Evolutionary conservation across 2,797 vertebrate species (phyloP).

Genomic region (Sternotherus odoratus): DNA sequence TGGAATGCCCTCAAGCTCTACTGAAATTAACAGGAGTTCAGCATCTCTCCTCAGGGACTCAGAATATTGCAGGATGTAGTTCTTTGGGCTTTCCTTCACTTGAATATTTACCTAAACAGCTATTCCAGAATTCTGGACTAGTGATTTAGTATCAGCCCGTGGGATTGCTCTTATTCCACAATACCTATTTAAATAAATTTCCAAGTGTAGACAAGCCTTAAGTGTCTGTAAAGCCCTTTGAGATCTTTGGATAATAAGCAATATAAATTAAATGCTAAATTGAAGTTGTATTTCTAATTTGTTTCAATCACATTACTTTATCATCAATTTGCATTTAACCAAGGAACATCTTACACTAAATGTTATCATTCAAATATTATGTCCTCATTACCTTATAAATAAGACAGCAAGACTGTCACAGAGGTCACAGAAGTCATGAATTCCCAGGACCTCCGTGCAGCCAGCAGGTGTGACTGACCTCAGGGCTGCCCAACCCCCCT

Average conservation of each 20-base stretch:
- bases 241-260: neutral
- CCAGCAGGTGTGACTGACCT: too few relatives aligned
- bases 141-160: neutral
- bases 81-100: neutral
- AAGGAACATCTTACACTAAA: neutral
- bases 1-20: neutral
- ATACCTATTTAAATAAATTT: neutral
- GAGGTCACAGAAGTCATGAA: too few relatives aligned
- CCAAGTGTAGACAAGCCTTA: rapidly evolving
- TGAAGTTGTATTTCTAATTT: neutral
- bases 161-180: neutral
- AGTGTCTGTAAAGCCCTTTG: neutral
- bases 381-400: rapidly evolving
- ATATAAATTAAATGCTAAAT: neutral
- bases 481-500: too few relatives aligned
- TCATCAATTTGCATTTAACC: neutral
- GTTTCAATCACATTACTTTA: neutral
- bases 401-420: neutral
- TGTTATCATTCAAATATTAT: neutral
- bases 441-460: too few relatives aligned
- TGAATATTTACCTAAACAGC: neutral
- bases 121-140: neutral
- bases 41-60: neutral
- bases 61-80: neutral
- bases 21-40: neutral